Conservation (phyloP, 2,113 vertebrate species). For the Marcusenius ussheri region DNA sequence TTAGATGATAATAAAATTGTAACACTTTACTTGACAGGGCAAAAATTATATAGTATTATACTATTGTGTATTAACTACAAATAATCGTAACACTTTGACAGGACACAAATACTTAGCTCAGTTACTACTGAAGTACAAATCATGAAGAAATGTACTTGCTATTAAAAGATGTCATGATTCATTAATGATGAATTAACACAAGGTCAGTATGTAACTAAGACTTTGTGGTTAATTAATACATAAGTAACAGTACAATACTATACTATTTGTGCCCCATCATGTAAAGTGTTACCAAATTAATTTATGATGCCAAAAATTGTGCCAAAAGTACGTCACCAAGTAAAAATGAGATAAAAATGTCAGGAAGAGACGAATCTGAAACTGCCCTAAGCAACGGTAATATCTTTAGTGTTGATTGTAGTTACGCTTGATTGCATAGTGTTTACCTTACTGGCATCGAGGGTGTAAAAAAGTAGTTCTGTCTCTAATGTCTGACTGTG, state of each 20-base stretch:
- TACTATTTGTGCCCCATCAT: background rate
- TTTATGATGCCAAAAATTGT: background rate
- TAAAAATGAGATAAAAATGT: background rate
- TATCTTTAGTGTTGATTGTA: background rate
- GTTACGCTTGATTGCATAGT: background rate
- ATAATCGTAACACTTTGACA: background rate
- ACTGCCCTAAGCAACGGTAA: background rate
- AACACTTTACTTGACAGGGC: no score
- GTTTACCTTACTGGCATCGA: background rate
- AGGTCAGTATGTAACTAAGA: background rate
- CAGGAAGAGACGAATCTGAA: background rate
- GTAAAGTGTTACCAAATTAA: background rate
- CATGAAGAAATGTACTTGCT: background rate
- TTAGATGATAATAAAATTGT: no score
- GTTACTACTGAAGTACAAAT: background rate
- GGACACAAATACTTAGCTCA: background rate
- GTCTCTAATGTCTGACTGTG: no score
- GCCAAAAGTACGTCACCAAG: background rate
- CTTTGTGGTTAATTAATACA: background rate
- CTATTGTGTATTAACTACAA: no score
- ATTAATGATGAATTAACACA: background rate
- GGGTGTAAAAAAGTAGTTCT: no score
- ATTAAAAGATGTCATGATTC: background rate
- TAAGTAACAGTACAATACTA: background rate
- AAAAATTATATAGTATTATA: no score